These are phyloP conservation scores for Cyanoramphus novaezelandiae DNA, from an alignment of 2,113 vertebrate species.

Conservation along the genomic window DNA sequence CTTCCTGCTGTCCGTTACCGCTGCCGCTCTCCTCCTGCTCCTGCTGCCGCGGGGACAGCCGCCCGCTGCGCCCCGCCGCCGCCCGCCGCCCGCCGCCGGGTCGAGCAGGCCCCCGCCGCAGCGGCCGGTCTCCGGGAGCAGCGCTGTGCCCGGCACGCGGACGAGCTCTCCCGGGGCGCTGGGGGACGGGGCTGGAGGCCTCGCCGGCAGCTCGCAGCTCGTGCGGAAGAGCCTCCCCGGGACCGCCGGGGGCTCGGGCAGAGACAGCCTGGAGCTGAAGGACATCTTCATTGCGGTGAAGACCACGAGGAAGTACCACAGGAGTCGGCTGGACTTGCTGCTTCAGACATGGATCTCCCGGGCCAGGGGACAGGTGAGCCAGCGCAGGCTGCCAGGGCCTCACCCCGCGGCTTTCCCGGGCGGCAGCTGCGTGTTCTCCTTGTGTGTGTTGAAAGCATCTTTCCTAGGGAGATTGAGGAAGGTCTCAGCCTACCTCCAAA, in stretches of 20 bases:
- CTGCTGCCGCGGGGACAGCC: constrained; percentile 57
- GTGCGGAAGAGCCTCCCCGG: neutral
- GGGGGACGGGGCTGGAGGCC: neutral
- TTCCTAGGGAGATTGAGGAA: neutral
- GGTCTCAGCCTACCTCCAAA: rapidly evolving
- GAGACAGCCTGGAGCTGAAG: constrained; percentile 76
- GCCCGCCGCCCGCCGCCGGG: neutral
- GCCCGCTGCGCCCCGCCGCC: neutral
- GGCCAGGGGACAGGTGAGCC: constrained; percentile 84
- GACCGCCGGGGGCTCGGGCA: neutral
- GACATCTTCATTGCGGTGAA: constrained; percentile 96
- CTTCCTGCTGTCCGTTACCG: constrained; percentile 81
- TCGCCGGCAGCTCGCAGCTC: neutral
- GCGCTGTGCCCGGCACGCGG: neutral
- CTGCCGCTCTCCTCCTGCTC: constrained; percentile 83
- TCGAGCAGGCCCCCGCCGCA: neutral
- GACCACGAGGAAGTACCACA: constrained; percentile 92
- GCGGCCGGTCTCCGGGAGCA: neutral
- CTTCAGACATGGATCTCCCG: constrained; percentile 92
- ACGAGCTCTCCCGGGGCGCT: neutral
- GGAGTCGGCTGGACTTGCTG: constrained; percentile 85
- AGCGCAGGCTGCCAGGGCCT: neutral
- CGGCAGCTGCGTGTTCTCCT: neutral
- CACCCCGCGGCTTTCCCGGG: rapidly evolving
- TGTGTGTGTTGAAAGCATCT: rapidly evolving